A percentile compares a stretch with the other conserved stretches of the same genome.
phyloP scores from a whole-genome alignment of 2,888 invertebrate species.

The Lasioglossum lativentre region DNA sequence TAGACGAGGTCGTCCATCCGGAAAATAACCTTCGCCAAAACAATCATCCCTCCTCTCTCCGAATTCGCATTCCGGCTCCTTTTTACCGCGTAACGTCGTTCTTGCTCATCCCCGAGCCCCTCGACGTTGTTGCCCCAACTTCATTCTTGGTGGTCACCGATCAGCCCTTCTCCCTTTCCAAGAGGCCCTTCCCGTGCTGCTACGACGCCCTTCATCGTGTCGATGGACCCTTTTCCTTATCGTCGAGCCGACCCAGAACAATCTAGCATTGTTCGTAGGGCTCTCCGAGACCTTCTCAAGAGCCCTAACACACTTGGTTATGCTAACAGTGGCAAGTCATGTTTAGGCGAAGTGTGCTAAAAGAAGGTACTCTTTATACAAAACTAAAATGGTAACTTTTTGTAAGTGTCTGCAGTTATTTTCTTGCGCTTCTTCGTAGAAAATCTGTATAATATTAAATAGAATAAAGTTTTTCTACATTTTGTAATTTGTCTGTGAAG shows the following conservation, averaged over 20 bases:
- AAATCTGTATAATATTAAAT: not conserved
- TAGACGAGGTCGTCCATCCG: conserved; percentile 78
- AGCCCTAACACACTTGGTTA: not conserved
- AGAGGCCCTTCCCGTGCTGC: conserved; percentile 40
- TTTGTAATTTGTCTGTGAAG: no score
- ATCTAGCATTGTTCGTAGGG: not conserved
- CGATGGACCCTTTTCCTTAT: conserved; percentile 40
- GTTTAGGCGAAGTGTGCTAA: no score
- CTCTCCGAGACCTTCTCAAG: not conserved
- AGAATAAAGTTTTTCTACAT: no score
- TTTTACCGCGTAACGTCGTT: conserved; percentile 59
- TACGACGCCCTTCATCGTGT: conserved; percentile 53
- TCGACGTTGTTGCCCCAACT: conserved; percentile 48
- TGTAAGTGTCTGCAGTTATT: not conserved
- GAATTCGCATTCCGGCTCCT: conserved; percentile 55
- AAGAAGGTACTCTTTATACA: not conserved
- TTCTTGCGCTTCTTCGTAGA: not conserved
- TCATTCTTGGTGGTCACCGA: conserved; percentile 61
- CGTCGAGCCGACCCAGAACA: not conserved
- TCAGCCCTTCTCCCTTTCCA: conserved; percentile 39
- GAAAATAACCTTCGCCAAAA: conserved; percentile 83
- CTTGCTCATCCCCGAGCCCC: conserved; percentile 30
- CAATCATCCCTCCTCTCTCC: conserved; percentile 68
- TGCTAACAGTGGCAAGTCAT: not conserved
- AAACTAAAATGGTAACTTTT: not conserved